Base-by-base conservation (phyloP, 2,113 vertebrate genomes). In the Aphelocoma coerulescens region DNA sequence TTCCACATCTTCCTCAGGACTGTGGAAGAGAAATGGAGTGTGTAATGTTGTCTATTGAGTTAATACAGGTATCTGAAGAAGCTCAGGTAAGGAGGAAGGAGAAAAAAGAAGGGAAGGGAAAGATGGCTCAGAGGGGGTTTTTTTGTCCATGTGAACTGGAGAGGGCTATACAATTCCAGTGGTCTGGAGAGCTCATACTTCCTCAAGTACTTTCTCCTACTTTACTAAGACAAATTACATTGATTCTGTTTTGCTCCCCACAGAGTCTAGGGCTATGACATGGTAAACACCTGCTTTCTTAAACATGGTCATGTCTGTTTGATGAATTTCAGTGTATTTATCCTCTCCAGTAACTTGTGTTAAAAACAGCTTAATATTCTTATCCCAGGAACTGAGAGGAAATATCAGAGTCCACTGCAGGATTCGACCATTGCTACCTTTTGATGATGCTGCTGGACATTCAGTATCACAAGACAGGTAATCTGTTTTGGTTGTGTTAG, bases 401-500 rank as follows among this genome's bases (percentile, higher is more conserved):
- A 97, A 93, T 62, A 96, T 97, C 85, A 63, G 97, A 72, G 97
- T 97, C 6, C 97, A 97, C 93, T 97, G 97, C 52, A 95, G 94
- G 26, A 95, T 98, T 49, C 93, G 95, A 13, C 98, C 97, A 5
- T 24, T 85, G 10, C 46, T 97, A n/a, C 94, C 95, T 48, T 93
- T 94, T 33, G 97, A 97, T 68, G 10, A 22, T 23, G 74, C 75
- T 69, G 20, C 49, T 43, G 83, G 44, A 7, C 54, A 68, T 37
- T 43, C 16, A 0, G 1, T 8, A 13, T 37, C 81, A n/a, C 76
- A 69, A 46, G 74, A 85, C 3, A 95, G 97, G 98, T 98, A 68
- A 94, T 39, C 43, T 65, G 11, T 46, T 87, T 76, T 55, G n/a
- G 16, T 54, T 73, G 8, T 33, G 4, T 78, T 59, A 48, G 48